phyloP scores from a whole-genome alignment of 2,888 invertebrate species.

The Scrobipalpa costella region DNA sequence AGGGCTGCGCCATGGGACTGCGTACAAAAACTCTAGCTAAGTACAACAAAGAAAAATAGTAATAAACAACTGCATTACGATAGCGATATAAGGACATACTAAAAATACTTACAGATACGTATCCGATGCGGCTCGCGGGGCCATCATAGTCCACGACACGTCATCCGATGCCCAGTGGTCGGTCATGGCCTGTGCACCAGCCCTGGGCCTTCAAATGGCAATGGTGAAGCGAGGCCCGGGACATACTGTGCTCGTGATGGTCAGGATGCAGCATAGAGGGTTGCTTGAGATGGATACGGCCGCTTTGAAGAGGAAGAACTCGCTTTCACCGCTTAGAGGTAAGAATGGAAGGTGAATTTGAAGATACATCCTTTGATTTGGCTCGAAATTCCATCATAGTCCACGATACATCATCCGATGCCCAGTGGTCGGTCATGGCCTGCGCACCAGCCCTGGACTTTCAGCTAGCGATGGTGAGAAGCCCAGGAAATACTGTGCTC shows the following conservation, averaged over 20 bases:
- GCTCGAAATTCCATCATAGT: constrained; percentile 85
- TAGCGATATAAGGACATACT: too few relatives aligned
- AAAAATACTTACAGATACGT: constrained; percentile 69
- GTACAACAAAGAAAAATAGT: too few relatives aligned
- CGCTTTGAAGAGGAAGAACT: constrained; percentile 80
- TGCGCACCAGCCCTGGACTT: constrained; percentile 82
- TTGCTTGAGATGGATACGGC: constrained; percentile 84
- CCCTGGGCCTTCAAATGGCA: constrained; percentile 85
- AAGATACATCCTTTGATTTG: constrained; percentile 84
- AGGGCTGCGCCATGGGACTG: too few relatives aligned
- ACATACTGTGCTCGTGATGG: constrained; percentile 81
- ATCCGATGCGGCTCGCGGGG: constrained; percentile 85
- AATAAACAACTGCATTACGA: too few relatives aligned
- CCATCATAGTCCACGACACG: constrained; percentile 85
- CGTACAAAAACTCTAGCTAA: too few relatives aligned
- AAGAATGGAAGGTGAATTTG: constrained; percentile 4
- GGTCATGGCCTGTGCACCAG: constrained; percentile 79
- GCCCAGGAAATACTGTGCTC: constrained; percentile 80
- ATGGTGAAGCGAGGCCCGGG: constrained; percentile 81
- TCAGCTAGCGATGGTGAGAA: constrained; percentile 83
- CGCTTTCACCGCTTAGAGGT: constrained; percentile 72
- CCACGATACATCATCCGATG: constrained; percentile 82
- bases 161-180: constrained; percentile 82
- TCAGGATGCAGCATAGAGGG: constrained; percentile 83
- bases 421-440: constrained; percentile 83